Evolutionary conservation across 2,888 invertebrate species (phyloP).

Genomic region (Meandrusa payeni): DNA sequence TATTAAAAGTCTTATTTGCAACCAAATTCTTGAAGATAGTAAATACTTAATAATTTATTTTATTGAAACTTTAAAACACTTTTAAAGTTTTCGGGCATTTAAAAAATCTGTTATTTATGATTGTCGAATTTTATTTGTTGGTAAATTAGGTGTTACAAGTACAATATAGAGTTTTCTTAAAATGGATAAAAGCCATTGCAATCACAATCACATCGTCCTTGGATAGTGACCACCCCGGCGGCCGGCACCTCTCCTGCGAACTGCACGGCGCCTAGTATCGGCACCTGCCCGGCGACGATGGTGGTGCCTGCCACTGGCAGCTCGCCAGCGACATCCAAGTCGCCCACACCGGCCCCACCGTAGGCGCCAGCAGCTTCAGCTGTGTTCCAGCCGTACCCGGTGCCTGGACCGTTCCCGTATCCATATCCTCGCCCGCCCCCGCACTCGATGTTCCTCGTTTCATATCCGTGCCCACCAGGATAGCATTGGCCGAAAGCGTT

Average conservation of each 20-base stretch:
- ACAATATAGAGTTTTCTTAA: no score
- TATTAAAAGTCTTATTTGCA: no score
- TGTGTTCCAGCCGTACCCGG: constrained; percentile 2
- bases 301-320: constrained; percentile 18
- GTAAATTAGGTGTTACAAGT: no score
- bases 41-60: no score
- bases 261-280: constrained; percentile 18
- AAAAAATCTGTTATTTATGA: constrained; percentile 2
- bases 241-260: constrained; percentile 18
- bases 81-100: no score
- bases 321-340: constrained; percentile 18
- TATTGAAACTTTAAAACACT: no score
- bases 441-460: not conserved
- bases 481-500: not conserved
- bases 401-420: not conserved
- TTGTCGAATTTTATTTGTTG: no score
- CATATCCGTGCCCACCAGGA: not conserved
- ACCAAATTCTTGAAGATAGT: no score
- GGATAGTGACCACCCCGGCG: constrained; percentile 12
- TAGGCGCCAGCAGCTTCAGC: constrained; percentile 6
- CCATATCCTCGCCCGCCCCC: constrained; percentile 1
- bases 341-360: constrained; percentile 17
- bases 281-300: constrained; percentile 15
- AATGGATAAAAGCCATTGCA: constrained; percentile 3
- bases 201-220: constrained; percentile 15